Percentiles rank a stretch among this genome's conserved stretches.
These are phyloP conservation scores for Gallinago undulata DNA, from an alignment of 2,113 vertebrate species.

Conservation along the genomic window DNA sequence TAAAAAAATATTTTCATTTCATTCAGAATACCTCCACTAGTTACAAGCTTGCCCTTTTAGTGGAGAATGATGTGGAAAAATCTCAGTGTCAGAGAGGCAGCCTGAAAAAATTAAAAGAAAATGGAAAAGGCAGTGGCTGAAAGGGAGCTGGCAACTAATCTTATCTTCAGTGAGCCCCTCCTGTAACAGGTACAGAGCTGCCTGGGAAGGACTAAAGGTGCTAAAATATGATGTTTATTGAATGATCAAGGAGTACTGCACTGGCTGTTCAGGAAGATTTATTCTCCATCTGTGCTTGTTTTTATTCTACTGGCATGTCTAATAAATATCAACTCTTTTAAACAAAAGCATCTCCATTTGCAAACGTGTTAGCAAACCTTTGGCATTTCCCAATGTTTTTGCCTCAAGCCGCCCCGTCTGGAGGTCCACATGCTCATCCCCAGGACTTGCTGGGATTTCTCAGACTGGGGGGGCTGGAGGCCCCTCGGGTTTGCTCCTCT, in stretches of 20 bases:
- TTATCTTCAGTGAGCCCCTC: not conserved
- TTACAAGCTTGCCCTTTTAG: not conserved
- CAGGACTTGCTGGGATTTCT: not conserved
- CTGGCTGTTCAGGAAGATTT: slow-evolving; percentile 47
- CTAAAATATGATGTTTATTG: slow-evolving; percentile 32
- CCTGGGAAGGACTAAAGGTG: not conserved
- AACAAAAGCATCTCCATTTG: slow-evolving; percentile 27
- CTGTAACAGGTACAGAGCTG: not conserved
- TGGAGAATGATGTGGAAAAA: not conserved
- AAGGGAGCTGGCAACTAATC: not conserved
- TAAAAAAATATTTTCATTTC: not conserved
- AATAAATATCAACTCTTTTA: slow-evolving; percentile 53
- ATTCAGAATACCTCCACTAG: not conserved
- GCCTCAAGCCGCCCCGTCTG: not conserved
- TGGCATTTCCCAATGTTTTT: not conserved
- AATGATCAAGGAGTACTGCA: slow-evolving; percentile 13
- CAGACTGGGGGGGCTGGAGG: not conserved
- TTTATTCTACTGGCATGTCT: slow-evolving; percentile 37
- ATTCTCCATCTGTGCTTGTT: slow-evolving; percentile 60
- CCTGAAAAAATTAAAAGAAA: not conserved
- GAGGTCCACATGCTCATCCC: not conserved
- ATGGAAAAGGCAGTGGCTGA: not conserved
- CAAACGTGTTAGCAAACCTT: not conserved
- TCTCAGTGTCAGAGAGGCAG: not conserved
- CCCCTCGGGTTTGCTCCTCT: not conserved